phyloP scores from a whole-genome alignment of 1,140 invertebrate species.

The Drosophila ficusphila region DNA sequence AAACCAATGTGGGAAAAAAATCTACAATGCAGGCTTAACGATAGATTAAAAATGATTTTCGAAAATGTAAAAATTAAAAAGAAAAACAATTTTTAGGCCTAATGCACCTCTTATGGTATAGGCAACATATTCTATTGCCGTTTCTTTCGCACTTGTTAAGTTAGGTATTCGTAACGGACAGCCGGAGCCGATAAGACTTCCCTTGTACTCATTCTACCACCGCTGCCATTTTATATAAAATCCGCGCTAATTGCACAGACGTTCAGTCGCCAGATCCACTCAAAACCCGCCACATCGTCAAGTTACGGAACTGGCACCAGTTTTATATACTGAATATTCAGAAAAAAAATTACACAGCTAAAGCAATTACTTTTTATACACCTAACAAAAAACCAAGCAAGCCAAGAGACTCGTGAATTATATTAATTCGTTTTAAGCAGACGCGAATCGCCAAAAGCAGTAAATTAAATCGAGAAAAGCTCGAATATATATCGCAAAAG shows the following conservation, averaged over 20 bases:
- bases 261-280: slow-evolving; percentile 79
- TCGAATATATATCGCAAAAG: slow-evolving; percentile 52
- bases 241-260: slow-evolving; percentile 67
- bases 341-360: slow-evolving; percentile 29
- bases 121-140: too few relatives aligned
- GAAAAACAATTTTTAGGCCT: too few relatives aligned
- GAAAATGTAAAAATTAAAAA: too few relatives aligned
- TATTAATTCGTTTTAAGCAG: slow-evolving; percentile 55
- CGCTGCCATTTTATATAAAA: slow-evolving; percentile 74
- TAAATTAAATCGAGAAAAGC: slow-evolving; percentile 36
- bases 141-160: too few relatives aligned
- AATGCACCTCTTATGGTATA: too few relatives aligned
- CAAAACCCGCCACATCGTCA: slow-evolving; percentile 53
- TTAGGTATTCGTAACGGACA: too few relatives aligned
- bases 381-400: slow-evolving; percentile 22
- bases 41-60: too few relatives aligned
- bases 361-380: slow-evolving; percentile 40
- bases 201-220: too few relatives aligned
- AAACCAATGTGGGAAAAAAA: too few relatives aligned
- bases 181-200: too few relatives aligned
- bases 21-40: too few relatives aligned
- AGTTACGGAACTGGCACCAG: slow-evolving; percentile 3
- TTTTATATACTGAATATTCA: slow-evolving; percentile 18
- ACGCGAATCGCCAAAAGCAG: slow-evolving; percentile 23
- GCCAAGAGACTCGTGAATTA: slow-evolving; percentile 67